Conservation (phyloP, 2,888 invertebrate species). For the Hypsopygia costalis region DNA sequence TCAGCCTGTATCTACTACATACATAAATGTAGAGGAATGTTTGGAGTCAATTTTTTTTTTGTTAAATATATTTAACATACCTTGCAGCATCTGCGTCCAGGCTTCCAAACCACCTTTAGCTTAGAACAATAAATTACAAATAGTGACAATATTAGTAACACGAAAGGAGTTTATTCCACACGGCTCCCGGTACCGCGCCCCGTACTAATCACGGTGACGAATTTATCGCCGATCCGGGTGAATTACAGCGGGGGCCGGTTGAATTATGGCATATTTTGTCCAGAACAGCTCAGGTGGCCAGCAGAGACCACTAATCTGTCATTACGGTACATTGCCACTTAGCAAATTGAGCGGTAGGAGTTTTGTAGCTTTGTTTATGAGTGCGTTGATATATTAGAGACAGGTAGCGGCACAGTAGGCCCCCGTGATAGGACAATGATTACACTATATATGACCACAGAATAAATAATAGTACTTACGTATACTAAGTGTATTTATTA, state of each 20-base stretch:
- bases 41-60: no score
- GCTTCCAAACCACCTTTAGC: background rate
- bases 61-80: no score
- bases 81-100: no score
- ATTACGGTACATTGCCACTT: slow-evolving; percentile 58
- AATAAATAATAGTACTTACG: no score
- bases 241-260: slow-evolving; percentile 48
- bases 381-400: background rate
- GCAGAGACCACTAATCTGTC: slow-evolving; percentile 59
- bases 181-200: slow-evolving; percentile 15
- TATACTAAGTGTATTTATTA: no score
- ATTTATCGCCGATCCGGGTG: slow-evolving; percentile 70
- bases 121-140: background rate
- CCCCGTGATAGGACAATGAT: no score
- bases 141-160: background rate
- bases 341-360: slow-evolving; percentile 43
- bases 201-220: slow-evolving; percentile 67
- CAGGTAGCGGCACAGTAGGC: background rate
- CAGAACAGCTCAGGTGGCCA: slow-evolving; percentile 55
- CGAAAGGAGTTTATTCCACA: slow-evolving; percentile 23
- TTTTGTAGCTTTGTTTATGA: slow-evolving; percentile 3
- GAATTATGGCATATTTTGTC: slow-evolving; percentile 6
- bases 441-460: no score
- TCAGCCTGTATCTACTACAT: no score
- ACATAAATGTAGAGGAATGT: no score